Evolutionary conservation across 2,113 vertebrate genomes (phyloP).

Genomic region (Leuciscus idus): DNA sequence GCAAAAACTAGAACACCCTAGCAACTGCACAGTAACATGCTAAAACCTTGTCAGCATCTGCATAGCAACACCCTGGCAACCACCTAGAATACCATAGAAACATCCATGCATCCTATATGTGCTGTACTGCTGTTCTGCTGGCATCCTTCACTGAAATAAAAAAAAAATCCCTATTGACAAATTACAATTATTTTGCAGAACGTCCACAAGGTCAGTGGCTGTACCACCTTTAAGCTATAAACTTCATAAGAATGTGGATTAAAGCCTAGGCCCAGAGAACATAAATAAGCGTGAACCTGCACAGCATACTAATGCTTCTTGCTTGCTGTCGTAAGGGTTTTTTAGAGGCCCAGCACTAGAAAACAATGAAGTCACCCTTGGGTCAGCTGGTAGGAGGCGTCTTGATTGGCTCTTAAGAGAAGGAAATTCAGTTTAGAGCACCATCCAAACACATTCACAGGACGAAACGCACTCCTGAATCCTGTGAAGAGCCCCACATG

Average conservation of each 20-base stretch:
- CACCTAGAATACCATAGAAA: too few relatives aligned
- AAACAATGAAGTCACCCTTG: slow-evolving; percentile 21
- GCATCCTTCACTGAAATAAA: neutral
- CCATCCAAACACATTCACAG: neutral
- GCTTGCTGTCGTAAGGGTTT: neutral
- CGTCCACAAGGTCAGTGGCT: slow-evolving; percentile 21
- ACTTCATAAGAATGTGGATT: slow-evolving; percentile 27
- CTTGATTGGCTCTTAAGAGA: slow-evolving; percentile 38
- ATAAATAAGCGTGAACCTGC: neutral
- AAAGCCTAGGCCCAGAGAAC: neutral
- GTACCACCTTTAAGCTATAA: neutral
- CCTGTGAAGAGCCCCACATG: neutral
- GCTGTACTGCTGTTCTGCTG: neutral
- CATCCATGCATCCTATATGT: neutral
- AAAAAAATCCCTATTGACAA: neutral
- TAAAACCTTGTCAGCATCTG: too few relatives aligned
- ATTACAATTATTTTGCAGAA: slow-evolving; percentile 11
- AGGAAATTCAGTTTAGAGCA: slow-evolving; percentile 36
- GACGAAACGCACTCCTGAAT: neutral
- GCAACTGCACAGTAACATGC: too few relatives aligned
- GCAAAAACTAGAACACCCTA: too few relatives aligned
- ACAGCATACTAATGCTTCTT: slow-evolving; percentile 13
- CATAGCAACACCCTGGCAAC: too few relatives aligned
- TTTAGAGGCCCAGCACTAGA: neutral
- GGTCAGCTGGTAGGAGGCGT: slow-evolving; percentile 12